These are phyloP conservation scores for Ursus arctos DNA, from an alignment of 2,113 vertebrate species.

Conservation along the genomic window DNA sequence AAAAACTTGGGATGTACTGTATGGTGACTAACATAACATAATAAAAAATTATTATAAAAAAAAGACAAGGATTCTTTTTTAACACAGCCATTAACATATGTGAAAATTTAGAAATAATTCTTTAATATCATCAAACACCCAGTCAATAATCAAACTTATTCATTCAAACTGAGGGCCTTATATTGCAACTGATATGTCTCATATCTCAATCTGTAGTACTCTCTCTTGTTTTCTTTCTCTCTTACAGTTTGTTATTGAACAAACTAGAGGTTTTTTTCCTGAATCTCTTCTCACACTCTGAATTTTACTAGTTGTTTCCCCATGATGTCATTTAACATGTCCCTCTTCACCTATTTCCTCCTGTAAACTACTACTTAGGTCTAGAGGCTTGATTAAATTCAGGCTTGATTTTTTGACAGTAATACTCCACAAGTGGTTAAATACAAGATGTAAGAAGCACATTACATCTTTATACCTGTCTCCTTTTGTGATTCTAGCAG, in stretches of 20 bases:
- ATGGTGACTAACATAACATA: no score
- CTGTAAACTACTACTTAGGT: neutral
- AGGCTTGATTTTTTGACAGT: neutral
- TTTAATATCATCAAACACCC: conserved; percentile 14
- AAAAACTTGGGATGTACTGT: no score
- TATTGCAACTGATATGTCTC: neutral
- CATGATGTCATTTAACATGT: neutral
- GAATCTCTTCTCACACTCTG: neutral
- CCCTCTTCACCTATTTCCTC: neutral
- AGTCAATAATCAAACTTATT: conserved; percentile 5
- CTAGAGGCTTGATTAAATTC: neutral
- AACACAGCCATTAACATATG: neutral
- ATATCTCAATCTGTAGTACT: neutral
- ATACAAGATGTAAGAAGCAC: neutral
- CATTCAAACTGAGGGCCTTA: neutral
- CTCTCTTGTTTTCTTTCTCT: neutral
- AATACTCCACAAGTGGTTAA: neutral
- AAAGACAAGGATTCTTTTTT: neutral
- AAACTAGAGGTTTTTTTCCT: neutral
- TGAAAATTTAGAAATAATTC: neutral
- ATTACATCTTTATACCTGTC: neutral
- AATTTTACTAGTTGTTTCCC: neutral
- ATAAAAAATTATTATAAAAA: neutral
- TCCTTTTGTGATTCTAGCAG: neutral
- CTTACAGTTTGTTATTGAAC: neutral